Conservation (phyloP, 2,888 invertebrate species). For the Homarus gammarus region DNA sequence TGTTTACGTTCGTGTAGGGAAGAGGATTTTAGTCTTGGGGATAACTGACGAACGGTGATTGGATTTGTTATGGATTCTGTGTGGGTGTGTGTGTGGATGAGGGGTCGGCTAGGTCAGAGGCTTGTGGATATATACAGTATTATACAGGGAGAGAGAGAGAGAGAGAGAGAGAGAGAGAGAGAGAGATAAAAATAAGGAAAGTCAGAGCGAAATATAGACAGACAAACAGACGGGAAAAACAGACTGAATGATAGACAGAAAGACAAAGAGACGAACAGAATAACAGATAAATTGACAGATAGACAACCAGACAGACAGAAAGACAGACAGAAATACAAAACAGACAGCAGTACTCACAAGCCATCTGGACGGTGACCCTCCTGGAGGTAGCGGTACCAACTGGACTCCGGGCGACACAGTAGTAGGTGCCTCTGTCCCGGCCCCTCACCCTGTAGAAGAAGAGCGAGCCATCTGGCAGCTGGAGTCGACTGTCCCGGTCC, state of each 20-base stretch:
- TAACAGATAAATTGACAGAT: too few relatives aligned
- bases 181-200: background rate
- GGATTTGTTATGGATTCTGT: background rate
- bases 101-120: background rate
- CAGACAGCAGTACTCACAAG: slow-evolving; percentile 61
- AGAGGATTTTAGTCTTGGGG: background rate
- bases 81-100: slow-evolving; percentile 14
- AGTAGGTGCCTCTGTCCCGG: slow-evolving; percentile 51
- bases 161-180: slow-evolving; percentile 38
- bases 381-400: slow-evolving; percentile 49
- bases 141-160: slow-evolving; percentile 16
- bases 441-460: slow-evolving; percentile 59
- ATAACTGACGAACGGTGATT: background rate
- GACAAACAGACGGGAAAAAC: slow-evolving; percentile 6
- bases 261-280: too few relatives aligned
- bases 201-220: background rate
- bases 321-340: too few relatives aligned
- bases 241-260: too few relatives aligned
- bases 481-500: slow-evolving; percentile 49
- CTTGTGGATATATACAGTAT: background rate
- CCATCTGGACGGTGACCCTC: slow-evolving; percentile 50
- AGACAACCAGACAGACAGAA: too few relatives aligned
- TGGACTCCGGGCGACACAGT: slow-evolving; percentile 43
- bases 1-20: background rate
- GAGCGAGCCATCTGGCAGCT: slow-evolving; percentile 57